These are phyloP conservation scores for Lineus longissimus DNA, from an alignment of 1,140 invertebrate species.

Conservation along the genomic window DNA sequence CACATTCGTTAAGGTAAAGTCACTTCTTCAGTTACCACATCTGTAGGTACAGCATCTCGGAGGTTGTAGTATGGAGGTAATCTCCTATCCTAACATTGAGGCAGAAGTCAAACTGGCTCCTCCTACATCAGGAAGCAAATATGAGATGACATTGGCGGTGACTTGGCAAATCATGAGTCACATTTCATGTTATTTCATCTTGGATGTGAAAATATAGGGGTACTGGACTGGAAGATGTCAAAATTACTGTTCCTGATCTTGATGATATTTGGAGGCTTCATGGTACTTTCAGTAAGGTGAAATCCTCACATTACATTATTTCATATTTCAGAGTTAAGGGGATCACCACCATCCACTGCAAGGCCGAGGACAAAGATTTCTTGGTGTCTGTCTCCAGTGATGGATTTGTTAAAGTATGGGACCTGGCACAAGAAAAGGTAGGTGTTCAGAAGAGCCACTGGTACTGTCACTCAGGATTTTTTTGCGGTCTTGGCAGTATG, in stretches of 20 bases:
- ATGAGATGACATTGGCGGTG: too few species aligned
- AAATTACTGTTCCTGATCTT: conserved; percentile 58
- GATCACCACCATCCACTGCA: background rate
- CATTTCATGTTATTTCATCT: too few species aligned
- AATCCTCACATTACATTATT: too few species aligned
- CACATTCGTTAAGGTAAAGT: background rate
- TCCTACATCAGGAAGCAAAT: too few species aligned
- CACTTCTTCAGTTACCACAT: background rate
- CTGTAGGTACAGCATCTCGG: background rate
- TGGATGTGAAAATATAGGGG: too few species aligned
- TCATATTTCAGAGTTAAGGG: background rate
- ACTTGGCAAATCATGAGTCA: too few species aligned
- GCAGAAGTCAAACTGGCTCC: too few species aligned
- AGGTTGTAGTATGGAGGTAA: too few species aligned
- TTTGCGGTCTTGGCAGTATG: too few species aligned
- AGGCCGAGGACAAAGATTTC: background rate
- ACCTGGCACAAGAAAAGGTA: background rate
- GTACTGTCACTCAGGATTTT: too few species aligned
- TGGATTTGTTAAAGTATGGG: conserved; percentile 13
- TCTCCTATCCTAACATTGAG: too few species aligned
- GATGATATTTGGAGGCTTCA: conserved; percentile 55
- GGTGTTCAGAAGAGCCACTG: too few species aligned
- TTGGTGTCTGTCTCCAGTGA: conserved; percentile 11
- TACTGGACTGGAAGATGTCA: conserved; percentile 71
- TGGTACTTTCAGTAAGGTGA: background rate